Percentiles rank a stretch among this genome's conserved stretches.
Evolutionary conservation across 2,888 invertebrate genomes (phyloP).

Genomic region (Rhaphigaster nebulosa): DNA sequence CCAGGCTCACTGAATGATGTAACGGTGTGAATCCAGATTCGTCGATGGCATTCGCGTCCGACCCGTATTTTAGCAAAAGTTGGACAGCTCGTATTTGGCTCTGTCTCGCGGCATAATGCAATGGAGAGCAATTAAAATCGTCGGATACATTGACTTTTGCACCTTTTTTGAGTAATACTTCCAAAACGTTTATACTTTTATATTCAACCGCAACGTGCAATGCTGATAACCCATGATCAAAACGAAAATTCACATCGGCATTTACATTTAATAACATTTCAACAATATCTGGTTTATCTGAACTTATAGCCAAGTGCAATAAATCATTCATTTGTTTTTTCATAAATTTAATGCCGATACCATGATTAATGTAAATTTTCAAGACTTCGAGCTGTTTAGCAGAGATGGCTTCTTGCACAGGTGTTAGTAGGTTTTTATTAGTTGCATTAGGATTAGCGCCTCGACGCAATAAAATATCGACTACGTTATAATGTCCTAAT

Average conservation of each 20-base stretch:
- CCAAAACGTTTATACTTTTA: background rate
- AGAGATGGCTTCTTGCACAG: background rate
- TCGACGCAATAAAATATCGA: background rate
- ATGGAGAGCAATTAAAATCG: background rate
- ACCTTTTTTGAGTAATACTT: background rate
- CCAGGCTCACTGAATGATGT: background rate
- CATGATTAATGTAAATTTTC: background rate
- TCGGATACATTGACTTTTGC: background rate
- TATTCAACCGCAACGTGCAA: background rate
- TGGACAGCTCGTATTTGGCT: background rate
- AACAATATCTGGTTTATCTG: background rate
- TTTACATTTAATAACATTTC: background rate
- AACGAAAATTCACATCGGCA: background rate
- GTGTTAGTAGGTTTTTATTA: background rate
- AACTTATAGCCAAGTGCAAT: background rate
- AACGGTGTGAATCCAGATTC: background rate
- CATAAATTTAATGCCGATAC: background rate
- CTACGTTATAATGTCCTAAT: background rate
- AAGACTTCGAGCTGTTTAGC: background rate
- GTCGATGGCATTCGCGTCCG: background rate
- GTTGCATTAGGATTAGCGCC: background rate
- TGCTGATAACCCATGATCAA: background rate
- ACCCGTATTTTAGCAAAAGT: background rate
- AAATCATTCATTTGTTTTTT: background rate
- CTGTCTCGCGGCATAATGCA: background rate